Conservation (phyloP, 2,113 vertebrate species). For the Anguilla japonica region DNA sequence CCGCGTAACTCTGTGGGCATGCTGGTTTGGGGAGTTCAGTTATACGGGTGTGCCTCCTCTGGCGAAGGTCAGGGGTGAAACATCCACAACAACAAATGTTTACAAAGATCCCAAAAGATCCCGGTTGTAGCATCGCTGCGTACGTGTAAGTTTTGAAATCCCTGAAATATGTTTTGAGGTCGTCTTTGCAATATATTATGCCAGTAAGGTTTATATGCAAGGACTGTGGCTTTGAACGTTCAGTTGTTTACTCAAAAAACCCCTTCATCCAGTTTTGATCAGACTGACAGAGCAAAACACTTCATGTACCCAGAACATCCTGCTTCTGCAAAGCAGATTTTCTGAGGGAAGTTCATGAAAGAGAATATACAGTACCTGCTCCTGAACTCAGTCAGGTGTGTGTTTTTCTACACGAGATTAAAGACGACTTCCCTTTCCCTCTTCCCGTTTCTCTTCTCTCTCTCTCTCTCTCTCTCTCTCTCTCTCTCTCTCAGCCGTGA, state of each 20-base stretch:
- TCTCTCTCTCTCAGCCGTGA: no score
- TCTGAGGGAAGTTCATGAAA: not conserved
- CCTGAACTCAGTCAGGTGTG: not conserved
- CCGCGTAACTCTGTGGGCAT: not conserved
- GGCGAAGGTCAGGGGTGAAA: no score
- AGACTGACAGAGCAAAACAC: no score
- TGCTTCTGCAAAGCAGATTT: not conserved
- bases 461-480: not conserved
- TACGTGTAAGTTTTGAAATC: not conserved
- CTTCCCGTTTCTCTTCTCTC: not conserved
- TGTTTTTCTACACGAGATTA: not conserved
- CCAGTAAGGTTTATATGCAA: not conserved
- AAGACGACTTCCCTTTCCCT: not conserved
- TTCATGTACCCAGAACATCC: no score
- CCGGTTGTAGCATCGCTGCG: not conserved
- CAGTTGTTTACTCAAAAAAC: not conserved
- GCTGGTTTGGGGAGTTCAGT: not conserved
- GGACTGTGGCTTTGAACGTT: not conserved
- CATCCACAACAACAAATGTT: no score
- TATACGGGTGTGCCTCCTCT: not conserved
- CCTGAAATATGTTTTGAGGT: slow-evolving; percentile 1
- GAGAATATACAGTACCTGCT: not conserved
- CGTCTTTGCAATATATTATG: slow-evolving; percentile 3
- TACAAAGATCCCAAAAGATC: not conserved
- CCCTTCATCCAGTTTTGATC: no score